Percentiles rank a stretch among this genome's conserved stretches.
These are phyloP conservation scores for Ophraella communa DNA, from an alignment of 2,888 invertebrate species.

Conservation along the genomic window DNA sequence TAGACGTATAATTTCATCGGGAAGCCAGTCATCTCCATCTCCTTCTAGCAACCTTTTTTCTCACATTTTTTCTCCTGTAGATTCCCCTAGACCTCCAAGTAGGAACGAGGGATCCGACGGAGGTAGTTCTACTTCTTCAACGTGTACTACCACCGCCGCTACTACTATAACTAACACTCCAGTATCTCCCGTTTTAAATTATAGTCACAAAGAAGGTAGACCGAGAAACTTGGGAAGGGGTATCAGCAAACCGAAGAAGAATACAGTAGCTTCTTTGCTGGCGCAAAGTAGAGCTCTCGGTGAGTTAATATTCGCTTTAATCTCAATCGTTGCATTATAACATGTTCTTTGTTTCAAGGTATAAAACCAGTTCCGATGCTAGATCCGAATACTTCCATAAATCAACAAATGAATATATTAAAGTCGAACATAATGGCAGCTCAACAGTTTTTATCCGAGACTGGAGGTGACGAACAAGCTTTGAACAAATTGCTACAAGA, in stretches of 20 bases:
- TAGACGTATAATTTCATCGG: conserved; percentile 63
- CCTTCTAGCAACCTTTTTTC: conserved; percentile 63
- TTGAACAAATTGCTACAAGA: conserved; percentile 64
- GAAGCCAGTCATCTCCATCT: conserved; percentile 60
- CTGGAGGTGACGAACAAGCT: conserved; percentile 55
- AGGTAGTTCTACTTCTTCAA: conserved; percentile 52
- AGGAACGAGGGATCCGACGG: conserved; percentile 56
- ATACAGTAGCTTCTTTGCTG: conserved; percentile 86
- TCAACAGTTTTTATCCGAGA: conserved; percentile 64
- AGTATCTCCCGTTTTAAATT: conserved; percentile 33
- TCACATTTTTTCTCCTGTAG: conserved; percentile 66
- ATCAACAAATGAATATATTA: conserved; percentile 65
- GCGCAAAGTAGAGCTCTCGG: conserved; percentile 85
- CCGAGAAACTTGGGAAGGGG: conserved; percentile 86
- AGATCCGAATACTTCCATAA: conserved; percentile 64
- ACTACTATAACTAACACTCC: conserved; percentile 26
- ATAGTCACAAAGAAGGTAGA: conserved; percentile 71
- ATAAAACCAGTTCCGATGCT: conserved; percentile 73
- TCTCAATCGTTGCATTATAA: neutral
- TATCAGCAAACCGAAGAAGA: conserved; percentile 90
- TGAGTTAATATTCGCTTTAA: conserved; percentile 23
- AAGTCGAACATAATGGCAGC: conserved; percentile 72
- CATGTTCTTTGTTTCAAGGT: conserved; percentile 52
- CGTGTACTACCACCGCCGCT: conserved; percentile 41
- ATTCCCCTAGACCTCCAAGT: conserved; percentile 67